Evolutionary conservation across 2,888 invertebrate species (phyloP).

Genomic region (Ischnus inquisitorius): DNA sequence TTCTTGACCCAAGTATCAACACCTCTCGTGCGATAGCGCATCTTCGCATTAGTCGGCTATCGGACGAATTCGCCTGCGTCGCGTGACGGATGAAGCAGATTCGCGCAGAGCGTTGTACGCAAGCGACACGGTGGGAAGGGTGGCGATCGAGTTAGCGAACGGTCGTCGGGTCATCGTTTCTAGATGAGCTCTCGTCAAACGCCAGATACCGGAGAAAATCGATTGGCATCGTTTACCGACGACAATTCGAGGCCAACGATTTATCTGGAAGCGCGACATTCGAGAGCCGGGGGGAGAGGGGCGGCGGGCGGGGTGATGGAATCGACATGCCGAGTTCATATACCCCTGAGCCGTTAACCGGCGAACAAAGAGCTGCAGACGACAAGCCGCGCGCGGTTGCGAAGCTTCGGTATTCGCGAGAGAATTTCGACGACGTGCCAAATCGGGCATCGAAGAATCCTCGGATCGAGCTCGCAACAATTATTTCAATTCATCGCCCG

Average conservation of each 20-base stretch:
- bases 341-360: constrained; percentile 22
- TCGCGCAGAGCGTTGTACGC: background rate
- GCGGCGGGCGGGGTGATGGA: constrained; percentile 25
- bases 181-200: constrained; percentile 56
- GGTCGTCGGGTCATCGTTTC: constrained; percentile 46
- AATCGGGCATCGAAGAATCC: too few relatives aligned
- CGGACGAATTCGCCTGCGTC: background rate
- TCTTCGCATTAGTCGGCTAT: background rate
- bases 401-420: background rate
- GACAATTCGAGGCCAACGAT: constrained; percentile 37
- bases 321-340: constrained; percentile 42
- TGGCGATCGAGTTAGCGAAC: background rate
- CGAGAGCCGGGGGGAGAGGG: constrained; percentile 19
- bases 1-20: background rate
- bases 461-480: too few relatives aligned
- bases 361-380: constrained; percentile 11
- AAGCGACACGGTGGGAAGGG: background rate
- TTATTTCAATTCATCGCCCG: too few relatives aligned
- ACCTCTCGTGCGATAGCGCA: background rate
- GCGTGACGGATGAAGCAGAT: background rate
- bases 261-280: constrained; percentile 27
- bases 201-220: constrained; percentile 56
- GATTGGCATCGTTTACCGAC: constrained; percentile 61
- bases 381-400: background rate
- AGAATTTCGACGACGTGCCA: too few relatives aligned